phyloP scores from a whole-genome alignment of 2,888 invertebrate genomes.

The Apotomis turbidana region DNA sequence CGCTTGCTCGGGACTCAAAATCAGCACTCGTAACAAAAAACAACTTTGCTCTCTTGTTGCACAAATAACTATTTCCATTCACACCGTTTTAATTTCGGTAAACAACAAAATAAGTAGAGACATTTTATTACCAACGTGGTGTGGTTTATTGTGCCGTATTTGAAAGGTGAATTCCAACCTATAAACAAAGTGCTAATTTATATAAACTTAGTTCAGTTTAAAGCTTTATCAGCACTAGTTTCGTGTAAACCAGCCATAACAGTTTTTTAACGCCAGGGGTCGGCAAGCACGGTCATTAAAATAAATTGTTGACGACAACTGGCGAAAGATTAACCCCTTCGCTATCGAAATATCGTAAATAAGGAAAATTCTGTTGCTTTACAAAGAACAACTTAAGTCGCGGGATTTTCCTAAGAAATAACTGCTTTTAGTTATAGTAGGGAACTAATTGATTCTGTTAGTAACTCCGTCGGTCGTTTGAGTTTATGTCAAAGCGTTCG shows the following conservation, averaged over 20 bases:
- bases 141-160: too few relatives aligned
- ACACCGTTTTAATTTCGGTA: too few relatives aligned
- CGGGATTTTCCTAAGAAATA: neutral
- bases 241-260: slow-evolving; percentile 54
- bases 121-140: too few relatives aligned
- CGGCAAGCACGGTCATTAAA: slow-evolving; percentile 64
- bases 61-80: too few relatives aligned
- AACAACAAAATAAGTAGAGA: too few relatives aligned
- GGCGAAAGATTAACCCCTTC: slow-evolving; percentile 47
- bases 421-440: neutral
- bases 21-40: too few relatives aligned
- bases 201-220: neutral
- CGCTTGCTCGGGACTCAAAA: too few relatives aligned
- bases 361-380: slow-evolving; percentile 26
- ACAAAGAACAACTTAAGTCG: neutral
- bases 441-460: slow-evolving; percentile 29
- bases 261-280: slow-evolving; percentile 69
- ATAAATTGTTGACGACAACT: slow-evolving; percentile 75
- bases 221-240: neutral
- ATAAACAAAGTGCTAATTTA: neutral
- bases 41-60: too few relatives aligned
- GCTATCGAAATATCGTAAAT: slow-evolving; percentile 39
- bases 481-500: slow-evolving; percentile 23
- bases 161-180: too few relatives aligned
- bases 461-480: slow-evolving; percentile 20